Conservation (phyloP, 2,797 vertebrate genomes). For the Brotula barbata region DNA sequence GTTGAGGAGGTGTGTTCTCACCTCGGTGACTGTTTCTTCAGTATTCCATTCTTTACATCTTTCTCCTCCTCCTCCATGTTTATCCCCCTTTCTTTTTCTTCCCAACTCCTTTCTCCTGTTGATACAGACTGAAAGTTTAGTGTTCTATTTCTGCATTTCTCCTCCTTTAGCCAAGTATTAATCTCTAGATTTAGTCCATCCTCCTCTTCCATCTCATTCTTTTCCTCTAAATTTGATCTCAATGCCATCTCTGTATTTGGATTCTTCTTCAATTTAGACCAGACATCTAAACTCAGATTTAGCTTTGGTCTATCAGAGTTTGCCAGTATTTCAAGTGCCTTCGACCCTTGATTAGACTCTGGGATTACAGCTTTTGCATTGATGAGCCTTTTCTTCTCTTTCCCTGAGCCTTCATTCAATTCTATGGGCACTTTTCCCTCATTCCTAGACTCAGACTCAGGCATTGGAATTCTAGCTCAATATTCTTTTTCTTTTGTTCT, state of each 20-base stretch:
- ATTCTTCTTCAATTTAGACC: not conserved
- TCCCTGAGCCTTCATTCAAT: too few species aligned
- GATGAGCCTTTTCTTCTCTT: not conserved
- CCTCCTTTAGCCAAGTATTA: not conserved
- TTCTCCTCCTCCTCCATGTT: not conserved
- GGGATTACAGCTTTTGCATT: not conserved
- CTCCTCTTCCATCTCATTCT: not conserved
- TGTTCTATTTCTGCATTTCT: not conserved
- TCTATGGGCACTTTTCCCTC: fast-evolving
- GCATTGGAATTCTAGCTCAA: not conserved
- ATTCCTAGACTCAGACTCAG: not conserved
- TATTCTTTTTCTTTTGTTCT: not conserved
- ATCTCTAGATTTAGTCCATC: not conserved
- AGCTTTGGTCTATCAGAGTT: not conserved
- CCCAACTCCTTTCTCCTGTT: not conserved
- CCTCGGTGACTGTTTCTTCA: constrained; percentile 42
- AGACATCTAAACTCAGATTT: not conserved
- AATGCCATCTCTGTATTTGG: not conserved
- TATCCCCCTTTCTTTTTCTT: not conserved
- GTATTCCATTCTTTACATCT: not conserved
- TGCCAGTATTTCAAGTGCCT: too few species aligned
- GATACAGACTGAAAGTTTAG: not conserved
- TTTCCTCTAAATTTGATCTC: not conserved
- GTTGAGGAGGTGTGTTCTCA: constrained; percentile 17
- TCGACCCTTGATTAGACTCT: not conserved